A percentile compares a stretch with the other conserved stretches of the same genome.
These are phyloP conservation scores for Trissolcus japonicus DNA, from an alignment of 2,888 invertebrate genomes.

Conservation along the genomic window DNA sequence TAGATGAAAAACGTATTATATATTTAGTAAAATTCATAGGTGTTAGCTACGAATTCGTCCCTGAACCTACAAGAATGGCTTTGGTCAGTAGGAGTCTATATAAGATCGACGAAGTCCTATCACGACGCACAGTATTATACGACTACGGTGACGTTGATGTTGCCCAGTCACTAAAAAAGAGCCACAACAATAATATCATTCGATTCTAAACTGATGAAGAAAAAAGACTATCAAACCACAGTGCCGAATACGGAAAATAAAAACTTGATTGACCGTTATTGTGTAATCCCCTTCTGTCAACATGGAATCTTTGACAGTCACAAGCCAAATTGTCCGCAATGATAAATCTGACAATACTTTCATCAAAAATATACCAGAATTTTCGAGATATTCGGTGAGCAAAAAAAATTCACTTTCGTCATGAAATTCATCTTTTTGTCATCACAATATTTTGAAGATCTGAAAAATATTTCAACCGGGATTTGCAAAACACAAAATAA, in stretches of 20 bases:
- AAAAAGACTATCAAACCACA: background rate
- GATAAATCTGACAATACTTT: conserved; percentile 64
- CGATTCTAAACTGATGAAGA: conserved; percentile 19
- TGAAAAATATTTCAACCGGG: background rate
- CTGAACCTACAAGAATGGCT: conserved; percentile 68
- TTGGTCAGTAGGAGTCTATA: conserved; percentile 68
- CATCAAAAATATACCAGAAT: conserved; percentile 65
- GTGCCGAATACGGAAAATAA: conserved; percentile 3
- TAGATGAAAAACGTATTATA: conserved; percentile 1
- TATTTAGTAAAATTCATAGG: conserved; percentile 43
- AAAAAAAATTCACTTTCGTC: background rate
- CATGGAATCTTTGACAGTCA: conserved; percentile 42
- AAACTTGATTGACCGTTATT: background rate
- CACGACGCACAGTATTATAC: conserved; percentile 67
- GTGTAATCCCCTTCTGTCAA: conserved; percentile 9
- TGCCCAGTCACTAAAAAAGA: conserved; percentile 43
- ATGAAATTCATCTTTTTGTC: background rate
- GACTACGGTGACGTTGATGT: conserved; percentile 63
- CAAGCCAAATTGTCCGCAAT: conserved; percentile 24
- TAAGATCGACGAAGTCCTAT: conserved; percentile 69
- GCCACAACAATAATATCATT: conserved; percentile 6
- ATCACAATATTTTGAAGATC: background rate
- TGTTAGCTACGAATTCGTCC: conserved; percentile 57
- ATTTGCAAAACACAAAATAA: too few relatives aligned
- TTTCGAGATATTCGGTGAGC: conserved; percentile 71